Evolutionary conservation across 2,888 invertebrate genomes (phyloP).

Genomic region (Cryptophagus acutangulus): DNA sequence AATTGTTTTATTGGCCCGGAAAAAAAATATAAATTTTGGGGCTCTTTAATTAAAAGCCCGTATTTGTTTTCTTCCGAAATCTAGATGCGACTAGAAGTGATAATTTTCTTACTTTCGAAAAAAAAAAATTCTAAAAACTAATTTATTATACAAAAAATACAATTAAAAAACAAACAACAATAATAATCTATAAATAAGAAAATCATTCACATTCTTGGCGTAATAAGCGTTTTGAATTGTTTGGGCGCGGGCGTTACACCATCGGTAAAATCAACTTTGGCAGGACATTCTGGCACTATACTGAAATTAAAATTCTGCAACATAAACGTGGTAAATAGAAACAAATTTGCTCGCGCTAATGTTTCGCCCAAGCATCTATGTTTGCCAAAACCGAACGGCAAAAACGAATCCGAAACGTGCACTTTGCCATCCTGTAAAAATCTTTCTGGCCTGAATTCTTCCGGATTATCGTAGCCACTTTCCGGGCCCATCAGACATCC

Average conservation of each 20-base stretch:
- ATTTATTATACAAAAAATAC: too few species aligned
- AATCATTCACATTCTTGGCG: slow-evolving; percentile 32
- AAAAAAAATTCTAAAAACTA: too few species aligned
- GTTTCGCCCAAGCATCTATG: slow-evolving; percentile 80
- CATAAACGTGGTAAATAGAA: slow-evolving; percentile 67
- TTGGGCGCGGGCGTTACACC: slow-evolving; percentile 74
- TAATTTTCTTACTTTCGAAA: too few species aligned
- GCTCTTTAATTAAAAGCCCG: too few species aligned
- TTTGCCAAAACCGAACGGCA: slow-evolving; percentile 74
- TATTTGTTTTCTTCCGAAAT: too few species aligned
- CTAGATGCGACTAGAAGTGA: too few species aligned
- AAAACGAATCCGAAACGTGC: slow-evolving; percentile 61
- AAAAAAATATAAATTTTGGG: too few species aligned
- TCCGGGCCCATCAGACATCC: slow-evolving; percentile 65
- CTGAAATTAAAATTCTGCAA: slow-evolving; percentile 69
- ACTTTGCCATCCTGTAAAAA: slow-evolving; percentile 60
- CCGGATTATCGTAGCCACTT: slow-evolving; percentile 62
- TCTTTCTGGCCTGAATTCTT: slow-evolving; percentile 69
- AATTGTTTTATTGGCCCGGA: too few species aligned
- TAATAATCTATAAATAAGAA: too few species aligned
- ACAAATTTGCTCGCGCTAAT: slow-evolving; percentile 72
- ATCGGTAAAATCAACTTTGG: slow-evolving; percentile 64
- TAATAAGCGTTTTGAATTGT: slow-evolving; percentile 64
- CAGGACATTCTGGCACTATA: slow-evolving; percentile 61
- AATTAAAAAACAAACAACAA: too few species aligned